These are phyloP conservation scores for Pampusana beccarii DNA, from an alignment of 2,113 vertebrate species.

Conservation along the genomic window DNA sequence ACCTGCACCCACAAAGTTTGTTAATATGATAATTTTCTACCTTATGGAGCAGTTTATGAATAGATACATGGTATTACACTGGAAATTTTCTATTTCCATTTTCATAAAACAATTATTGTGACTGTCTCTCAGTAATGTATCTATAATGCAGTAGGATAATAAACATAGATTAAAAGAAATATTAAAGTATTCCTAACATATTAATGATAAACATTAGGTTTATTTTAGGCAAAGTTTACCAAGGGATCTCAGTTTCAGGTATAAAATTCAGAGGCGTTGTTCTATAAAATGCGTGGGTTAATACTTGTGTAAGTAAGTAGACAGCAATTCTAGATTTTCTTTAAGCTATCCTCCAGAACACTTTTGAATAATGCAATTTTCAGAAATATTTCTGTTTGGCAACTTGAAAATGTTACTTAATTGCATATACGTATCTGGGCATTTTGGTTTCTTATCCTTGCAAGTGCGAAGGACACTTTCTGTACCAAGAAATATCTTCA, in stretches of 20 bases:
- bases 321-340: not conserved
- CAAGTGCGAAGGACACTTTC: not conserved
- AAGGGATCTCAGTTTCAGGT: not conserved
- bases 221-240: not conserved
- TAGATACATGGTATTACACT: not conserved
- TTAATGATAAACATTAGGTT: not conserved
- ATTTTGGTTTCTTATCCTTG: not conserved
- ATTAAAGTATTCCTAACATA: not conserved
- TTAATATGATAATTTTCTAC: not conserved
- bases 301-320: not conserved
- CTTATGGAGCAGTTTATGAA: not conserved
- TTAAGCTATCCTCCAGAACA: not conserved
- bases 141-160: not conserved
- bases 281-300: not conserved
- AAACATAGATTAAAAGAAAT: not conserved
- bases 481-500: not conserved
- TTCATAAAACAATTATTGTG: not conserved
- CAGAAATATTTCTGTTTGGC: not conserved
- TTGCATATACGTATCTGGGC: rapidly evolving
- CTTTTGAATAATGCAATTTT: not conserved
- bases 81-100: not conserved
- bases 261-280: not conserved
- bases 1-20: not conserved
- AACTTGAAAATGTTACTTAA: not conserved
- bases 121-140: not conserved